Evolutionary conservation across 2,888 invertebrate species (phyloP), one percentile per base, ranked within the genome.

Genomic region (Lasioglossum morio): DNA sequence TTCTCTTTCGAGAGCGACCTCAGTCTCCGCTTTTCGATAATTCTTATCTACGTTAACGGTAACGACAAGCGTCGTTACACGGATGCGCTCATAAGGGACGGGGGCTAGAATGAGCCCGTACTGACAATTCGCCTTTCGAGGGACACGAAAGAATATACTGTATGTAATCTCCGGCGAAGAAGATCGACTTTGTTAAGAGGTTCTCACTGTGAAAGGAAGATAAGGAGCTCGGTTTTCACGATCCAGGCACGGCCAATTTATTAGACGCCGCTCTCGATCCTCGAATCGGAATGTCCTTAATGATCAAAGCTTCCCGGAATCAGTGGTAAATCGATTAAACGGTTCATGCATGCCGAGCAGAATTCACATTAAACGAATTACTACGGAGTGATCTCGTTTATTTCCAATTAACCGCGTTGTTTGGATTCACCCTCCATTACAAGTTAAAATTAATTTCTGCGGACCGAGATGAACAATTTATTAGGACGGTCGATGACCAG

Each of bases 1-100:
- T 43, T 14, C 69, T 40, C 40, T 69, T 75, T 30, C 37, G 53
- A 10, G 53, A 48, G 37, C 30, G 43, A 53, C n/a, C 23, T 30
- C 48, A 46, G 46, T 43, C 30, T 27, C 43, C 34, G 40, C 69
- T 53, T 43, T 34, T 73, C 75, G 81, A 84, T 77, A 73, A 69
- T 81, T 81, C 77, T 84, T 81, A 84, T 84, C 84, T 77, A 40
- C 37, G 23, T 83, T 72, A 80, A 80, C 57, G 81, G n/a, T 73
- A 84, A 84, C 77, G 84, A 77, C 73, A 30, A 19, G n/a, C 48
- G 69, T 77, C 77, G 72, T 77, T 77, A 84, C 73, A 57, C 27
- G 8, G 73, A 46, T 69, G 37, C 81, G 66, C 63, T 80, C 66
- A 43, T 66, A 37, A 77, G 66, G 63, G 53, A 69, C 23, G 34